Percentiles rank a stretch among this genome's conserved stretches.
Evolutionary conservation across 2,888 invertebrate species (phyloP).

Genomic region (Watsonalla cultraria): DNA sequence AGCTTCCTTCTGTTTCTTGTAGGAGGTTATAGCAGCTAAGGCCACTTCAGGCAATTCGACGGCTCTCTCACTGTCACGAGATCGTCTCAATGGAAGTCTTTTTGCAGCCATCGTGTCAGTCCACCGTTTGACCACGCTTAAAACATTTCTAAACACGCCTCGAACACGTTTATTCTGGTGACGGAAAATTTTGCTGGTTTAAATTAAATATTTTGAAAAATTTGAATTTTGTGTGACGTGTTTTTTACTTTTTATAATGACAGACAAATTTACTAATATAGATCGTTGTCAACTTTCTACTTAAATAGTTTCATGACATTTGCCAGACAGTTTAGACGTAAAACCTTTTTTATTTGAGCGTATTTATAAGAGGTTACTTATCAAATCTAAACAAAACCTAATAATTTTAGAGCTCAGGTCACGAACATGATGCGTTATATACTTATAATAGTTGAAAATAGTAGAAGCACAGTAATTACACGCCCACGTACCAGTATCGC

Average conservation of each 20-base stretch:
- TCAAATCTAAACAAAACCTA: no score
- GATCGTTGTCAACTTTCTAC: neutral
- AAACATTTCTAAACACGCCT: slow-evolving; percentile 38
- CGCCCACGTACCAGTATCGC: neutral
- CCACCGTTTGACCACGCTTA: slow-evolving; percentile 33
- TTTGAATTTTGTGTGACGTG: slow-evolving; percentile 10
- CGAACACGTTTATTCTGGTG: slow-evolving; percentile 33
- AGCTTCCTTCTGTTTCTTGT: slow-evolving; percentile 60
- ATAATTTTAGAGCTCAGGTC: no score
- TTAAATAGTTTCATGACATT: neutral
- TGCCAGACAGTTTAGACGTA: no score
- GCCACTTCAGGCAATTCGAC: slow-evolving; percentile 54
- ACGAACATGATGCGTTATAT: no score
- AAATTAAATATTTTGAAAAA: slow-evolving; percentile 10
- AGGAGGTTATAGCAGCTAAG: slow-evolving; percentile 59
- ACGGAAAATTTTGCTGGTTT: slow-evolving; percentile 55
- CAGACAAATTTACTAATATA: neutral
- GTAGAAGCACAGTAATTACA: neutral
- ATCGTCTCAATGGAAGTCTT: slow-evolving; percentile 35
- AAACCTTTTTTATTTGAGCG: no score
- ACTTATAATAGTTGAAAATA: no score
- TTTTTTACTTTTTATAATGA: slow-evolving; percentile 4
- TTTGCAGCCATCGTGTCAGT: slow-evolving; percentile 34
- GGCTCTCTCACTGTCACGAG: slow-evolving; percentile 30
- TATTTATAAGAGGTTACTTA: no score